Evolutionary conservation across 2,888 invertebrate genomes (phyloP).

Genomic region (Pristionchus mayeri): DNA sequence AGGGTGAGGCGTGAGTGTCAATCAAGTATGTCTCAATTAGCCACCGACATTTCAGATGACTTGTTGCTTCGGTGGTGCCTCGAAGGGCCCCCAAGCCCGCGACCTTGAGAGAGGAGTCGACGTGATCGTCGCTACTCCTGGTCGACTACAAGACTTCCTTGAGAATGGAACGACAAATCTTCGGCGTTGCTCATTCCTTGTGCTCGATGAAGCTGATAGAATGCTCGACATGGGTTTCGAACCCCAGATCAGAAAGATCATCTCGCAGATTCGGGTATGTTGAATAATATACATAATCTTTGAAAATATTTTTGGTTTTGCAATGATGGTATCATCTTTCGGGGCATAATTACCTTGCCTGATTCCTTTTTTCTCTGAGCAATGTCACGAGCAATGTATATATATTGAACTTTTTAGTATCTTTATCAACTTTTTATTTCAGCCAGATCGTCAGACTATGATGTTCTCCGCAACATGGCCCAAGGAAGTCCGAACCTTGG

Average conservation of each 20-base stretch:
- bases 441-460: slow-evolving; percentile 84
- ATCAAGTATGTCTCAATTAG: too few species aligned
- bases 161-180: slow-evolving; percentile 78
- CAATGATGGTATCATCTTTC: slow-evolving; percentile 48
- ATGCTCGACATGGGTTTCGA: slow-evolving; percentile 80
- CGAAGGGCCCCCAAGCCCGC: slow-evolving; percentile 88
- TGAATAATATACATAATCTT: too few species aligned
- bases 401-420: background rate
- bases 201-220: slow-evolving; percentile 89
- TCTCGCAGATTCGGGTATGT: slow-evolving; percentile 78
- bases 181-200: slow-evolving; percentile 82
- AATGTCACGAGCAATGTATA: background rate
- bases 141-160: slow-evolving; percentile 79
- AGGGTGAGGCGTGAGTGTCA: too few species aligned
- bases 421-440: background rate
- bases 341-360: slow-evolving; percentile 40
- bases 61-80: slow-evolving; percentile 97
- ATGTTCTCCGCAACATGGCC: slow-evolving; percentile 99
- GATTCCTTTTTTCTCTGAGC: slow-evolving; percentile 16
- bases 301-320: slow-evolving; percentile 34
- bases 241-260: slow-evolving; percentile 80
- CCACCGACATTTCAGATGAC: slow-evolving; percentile 83
- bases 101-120: slow-evolving; percentile 79
- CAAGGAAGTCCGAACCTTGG: slow-evolving; percentile 93
- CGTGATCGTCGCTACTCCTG: slow-evolving; percentile 80